Evolutionary conservation across 2,113 vertebrate species (phyloP).

Genomic region (Salminus brasiliensis): DNA sequence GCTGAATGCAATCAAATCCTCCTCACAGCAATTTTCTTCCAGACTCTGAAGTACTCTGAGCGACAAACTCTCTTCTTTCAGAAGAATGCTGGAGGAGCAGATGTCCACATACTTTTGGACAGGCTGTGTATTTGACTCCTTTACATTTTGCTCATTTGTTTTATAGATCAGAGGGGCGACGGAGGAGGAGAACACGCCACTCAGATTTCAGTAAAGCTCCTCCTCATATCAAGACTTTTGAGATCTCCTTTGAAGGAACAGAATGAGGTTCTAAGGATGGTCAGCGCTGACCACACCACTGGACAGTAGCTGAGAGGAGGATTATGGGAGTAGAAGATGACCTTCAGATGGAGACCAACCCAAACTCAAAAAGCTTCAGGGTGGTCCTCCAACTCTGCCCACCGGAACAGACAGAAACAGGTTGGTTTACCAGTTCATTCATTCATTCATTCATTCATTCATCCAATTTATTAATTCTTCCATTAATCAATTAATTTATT

Average conservation of each 20-base stretch:
- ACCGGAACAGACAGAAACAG: slow-evolving; percentile 40
- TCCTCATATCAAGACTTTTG: too few relatives aligned
- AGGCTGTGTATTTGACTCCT: too few relatives aligned
- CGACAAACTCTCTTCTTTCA: too few relatives aligned
- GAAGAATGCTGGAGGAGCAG: too few relatives aligned
- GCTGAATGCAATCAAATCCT: too few relatives aligned
- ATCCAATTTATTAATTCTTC: background rate
- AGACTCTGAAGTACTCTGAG: too few relatives aligned
- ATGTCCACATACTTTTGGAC: too few relatives aligned
- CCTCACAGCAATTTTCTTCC: too few relatives aligned
- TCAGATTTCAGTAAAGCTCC: background rate
- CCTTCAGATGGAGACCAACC: background rate
- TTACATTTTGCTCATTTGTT: too few relatives aligned
- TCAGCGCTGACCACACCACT: too few relatives aligned
- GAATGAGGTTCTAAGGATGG: background rate
- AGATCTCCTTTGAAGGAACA: background rate
- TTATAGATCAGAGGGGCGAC: too few relatives aligned
- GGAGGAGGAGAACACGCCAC: too few relatives aligned
- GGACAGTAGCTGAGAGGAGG: background rate
- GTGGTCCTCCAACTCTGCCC: slow-evolving; percentile 52
- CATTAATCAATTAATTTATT: background rate
- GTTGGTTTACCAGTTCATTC: slow-evolving; percentile 2
- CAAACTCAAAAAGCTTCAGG: slow-evolving; percentile 41
- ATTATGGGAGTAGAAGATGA: background rate
- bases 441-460: background rate